Base-by-base conservation (phyloP, 2,113 vertebrate species). In the Solea senegalensis region DNA sequence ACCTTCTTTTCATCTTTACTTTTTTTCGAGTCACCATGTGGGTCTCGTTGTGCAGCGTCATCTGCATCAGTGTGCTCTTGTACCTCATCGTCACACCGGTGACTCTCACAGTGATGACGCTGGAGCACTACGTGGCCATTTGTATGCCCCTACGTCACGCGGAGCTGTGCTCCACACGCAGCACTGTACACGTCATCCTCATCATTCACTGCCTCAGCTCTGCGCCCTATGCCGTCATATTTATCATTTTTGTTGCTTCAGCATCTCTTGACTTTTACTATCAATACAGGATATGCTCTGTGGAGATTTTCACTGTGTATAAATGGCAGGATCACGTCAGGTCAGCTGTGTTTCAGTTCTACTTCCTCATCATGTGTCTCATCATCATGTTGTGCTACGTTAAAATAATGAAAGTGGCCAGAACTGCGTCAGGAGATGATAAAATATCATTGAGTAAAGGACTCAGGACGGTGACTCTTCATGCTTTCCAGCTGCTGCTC, bases 51-150 rank as follows among this genome's bases (percentile, higher is more conserved):
- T 90, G 90, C 63, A 1, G 84, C 1, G 5, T 71, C 40, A 3
- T 79, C 0, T 69, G 12, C 7, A 34, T 28, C 12, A 0, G 68
- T 71, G 0, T 48, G 1, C 0, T 9, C 12, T 0, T 79, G 2
- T 58, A 62, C 1, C 8, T 0, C 5, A 9, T 15, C 3, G 13
- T 68, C 49, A 80, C 76, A 6, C 82, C 82, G 1, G 14, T 91
- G 9, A 83, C 84, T 54, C 70, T 91, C 58, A 86, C 82, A 41
- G 82, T 72, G 5, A 90, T 91, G 90, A 85, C 74, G 3, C 52
- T 90, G 52, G 87, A 90, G 80, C 82, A 84, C 2, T 88, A 88
- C 1, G 79, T 89, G 27, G 89, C 90, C 56, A 88, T 90, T 27
- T 91, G 86, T 61, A 76, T 89, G 76, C 88, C 88, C 0, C 81